Base-by-base conservation (phyloP, 2,797 vertebrate genomes). In the Acanthornis magna region DNA sequence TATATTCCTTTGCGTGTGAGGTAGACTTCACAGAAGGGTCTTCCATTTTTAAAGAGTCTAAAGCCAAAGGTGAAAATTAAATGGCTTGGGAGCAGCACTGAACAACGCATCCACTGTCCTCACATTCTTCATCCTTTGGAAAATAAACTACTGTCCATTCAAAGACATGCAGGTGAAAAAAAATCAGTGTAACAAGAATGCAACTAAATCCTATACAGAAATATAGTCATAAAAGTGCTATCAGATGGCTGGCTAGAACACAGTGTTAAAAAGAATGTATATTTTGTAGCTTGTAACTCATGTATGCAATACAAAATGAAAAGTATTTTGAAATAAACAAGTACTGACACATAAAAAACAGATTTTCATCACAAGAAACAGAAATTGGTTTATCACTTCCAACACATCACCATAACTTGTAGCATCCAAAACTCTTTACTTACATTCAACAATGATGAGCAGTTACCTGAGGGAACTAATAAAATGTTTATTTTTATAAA, bases 401-500 rank as follows among this genome's bases (percentile, higher is more conserved):
- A 76, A 47, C 26, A 65, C 11, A 42, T 45, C 53, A 38, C 29
- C 68, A 74, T 27, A 88, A 36, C 26, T 86, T 65, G 34, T 34
- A 81, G 30, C 6, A 82, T 81, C 70, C 32, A 76, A 83, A 77
- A 38, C n/a, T 95, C 77, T 75, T 84, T 65, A 40, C 15, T 91
- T 93, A 80, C 83, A 53, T 78, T 88, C 91, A 95, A 34, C 70
- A 92, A 87, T 76, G 65, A 74, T 51, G 79, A 85, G 3, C 62
- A 34, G 19, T 78, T 85, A 85, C 91, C 75, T 76, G 62, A 84
- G 74, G 86, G 87, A 93, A 45, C 58, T 74, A 80, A 58, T 60
- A 90, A 90, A 81, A 45, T 76, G 42, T 36, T 95, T 94, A 83
- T 85, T 70, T 43, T 82, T 91, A 86, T 73, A 92, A 97, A n/a